Conservation (phyloP, 2,888 invertebrate species). For the Yponomeuta plumbellus region DNA sequence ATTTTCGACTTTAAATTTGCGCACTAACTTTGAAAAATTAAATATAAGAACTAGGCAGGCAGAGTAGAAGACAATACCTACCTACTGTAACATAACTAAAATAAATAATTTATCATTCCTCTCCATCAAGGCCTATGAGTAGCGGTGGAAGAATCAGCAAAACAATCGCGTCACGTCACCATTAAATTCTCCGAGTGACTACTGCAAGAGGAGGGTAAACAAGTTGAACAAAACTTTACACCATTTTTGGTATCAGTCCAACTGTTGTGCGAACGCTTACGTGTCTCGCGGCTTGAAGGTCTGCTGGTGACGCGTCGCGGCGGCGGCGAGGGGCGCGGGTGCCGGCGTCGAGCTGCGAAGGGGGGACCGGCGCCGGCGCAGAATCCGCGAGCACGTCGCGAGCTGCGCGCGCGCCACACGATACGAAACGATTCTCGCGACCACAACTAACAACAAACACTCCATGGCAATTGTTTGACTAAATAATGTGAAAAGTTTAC, state of each 20-base stretch:
- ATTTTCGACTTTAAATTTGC: too few relatives aligned
- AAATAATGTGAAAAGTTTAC: constrained; percentile 48
- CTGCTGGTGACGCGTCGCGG: constrained; percentile 24
- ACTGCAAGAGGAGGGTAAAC: background rate
- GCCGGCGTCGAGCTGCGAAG: constrained; percentile 33
- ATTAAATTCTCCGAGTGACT: background rate
- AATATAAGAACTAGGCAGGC: too few relatives aligned
- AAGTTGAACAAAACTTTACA: constrained; percentile 33
- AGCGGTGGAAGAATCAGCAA: background rate
- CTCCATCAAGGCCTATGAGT: background rate
- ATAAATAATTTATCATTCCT: background rate
- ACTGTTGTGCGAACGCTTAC: constrained; percentile 67
- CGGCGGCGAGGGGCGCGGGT: constrained; percentile 20
- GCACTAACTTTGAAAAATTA: too few relatives aligned
- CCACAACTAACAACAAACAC: constrained; percentile 39
- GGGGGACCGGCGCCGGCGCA: constrained; percentile 29
- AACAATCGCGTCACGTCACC: background rate
- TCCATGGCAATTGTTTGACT: constrained; percentile 66
- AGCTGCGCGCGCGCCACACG: constrained; percentile 65
- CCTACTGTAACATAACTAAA: background rate
- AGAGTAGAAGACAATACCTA: too few relatives aligned
- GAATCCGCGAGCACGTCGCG: constrained; percentile 68
- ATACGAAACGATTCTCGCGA: constrained; percentile 70
- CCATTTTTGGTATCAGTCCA: constrained; percentile 71
- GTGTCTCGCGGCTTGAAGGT: constrained; percentile 65